Evolutionary conservation across 2,113 vertebrate species (phyloP).

Genomic region (Neofelis nebulosa): DNA sequence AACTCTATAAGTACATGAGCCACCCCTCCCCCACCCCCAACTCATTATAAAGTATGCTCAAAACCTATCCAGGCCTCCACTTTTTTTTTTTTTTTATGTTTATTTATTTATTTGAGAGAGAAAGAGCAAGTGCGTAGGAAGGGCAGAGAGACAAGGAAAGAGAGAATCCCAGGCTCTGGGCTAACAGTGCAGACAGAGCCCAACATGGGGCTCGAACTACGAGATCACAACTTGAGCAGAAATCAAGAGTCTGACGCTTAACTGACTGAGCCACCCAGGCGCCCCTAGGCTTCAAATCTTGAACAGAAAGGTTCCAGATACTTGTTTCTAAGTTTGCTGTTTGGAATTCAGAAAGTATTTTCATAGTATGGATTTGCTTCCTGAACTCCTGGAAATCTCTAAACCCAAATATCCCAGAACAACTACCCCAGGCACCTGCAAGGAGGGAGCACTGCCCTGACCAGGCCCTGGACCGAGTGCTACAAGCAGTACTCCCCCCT

Average conservation of each 20-base stretch:
- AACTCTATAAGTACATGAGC: not conserved
- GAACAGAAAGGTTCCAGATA: not conserved
- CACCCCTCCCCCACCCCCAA: not conserved
- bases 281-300: not conserved
- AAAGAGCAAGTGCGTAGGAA: too few species aligned
- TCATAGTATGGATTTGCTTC: not conserved
- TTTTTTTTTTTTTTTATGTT: not conserved
- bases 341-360: constrained; percentile 30
- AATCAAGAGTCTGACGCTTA: too few species aligned
- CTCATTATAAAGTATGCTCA: not conserved
- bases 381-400: not conserved
- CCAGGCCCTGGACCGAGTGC: not conserved
- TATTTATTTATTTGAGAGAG: too few species aligned
- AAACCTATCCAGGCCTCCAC: not conserved
- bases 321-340: not conserved
- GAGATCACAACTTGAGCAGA: too few species aligned
- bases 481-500: too few species aligned
- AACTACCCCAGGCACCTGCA: too few species aligned
- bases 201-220: too few species aligned
- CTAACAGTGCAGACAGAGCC: too few species aligned
- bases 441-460: not conserved
- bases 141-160: too few species aligned
- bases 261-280: too few species aligned
- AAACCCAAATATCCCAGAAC: not conserved
- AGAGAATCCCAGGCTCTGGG: too few species aligned